These are phyloP conservation scores for Anthopleura xanthogrammica DNA, from an alignment of 92 coral and sea anemone genomes.

Conservation along the genomic window DNA sequence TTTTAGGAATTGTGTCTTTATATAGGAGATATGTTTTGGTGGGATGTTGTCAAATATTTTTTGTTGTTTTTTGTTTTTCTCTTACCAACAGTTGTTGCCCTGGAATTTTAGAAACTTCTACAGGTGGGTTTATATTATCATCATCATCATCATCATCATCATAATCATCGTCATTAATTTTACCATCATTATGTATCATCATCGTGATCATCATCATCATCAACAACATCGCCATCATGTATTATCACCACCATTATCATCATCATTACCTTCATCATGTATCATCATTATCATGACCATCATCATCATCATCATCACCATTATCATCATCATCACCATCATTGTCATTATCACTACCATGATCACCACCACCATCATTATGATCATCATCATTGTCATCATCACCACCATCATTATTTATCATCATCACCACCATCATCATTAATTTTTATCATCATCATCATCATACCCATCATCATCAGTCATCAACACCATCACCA, in stretches of 20 bases:
- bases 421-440: background rate
- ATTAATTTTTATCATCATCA: background rate
- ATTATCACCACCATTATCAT: background rate
- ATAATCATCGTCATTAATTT: background rate
- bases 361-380: background rate
- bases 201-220: background rate
- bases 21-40: background rate
- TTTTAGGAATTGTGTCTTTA: background rate
- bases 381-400: background rate
- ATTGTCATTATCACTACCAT: background rate
- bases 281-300: background rate
- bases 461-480: background rate
- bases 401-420: background rate
- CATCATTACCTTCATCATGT: background rate
- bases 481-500: background rate
- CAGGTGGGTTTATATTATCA: constrained; percentile 43
- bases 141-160: background rate
- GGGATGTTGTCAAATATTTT: background rate
- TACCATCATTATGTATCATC: no score
- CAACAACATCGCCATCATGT: background rate
- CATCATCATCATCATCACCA: background rate
- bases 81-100: constrained; percentile 78
- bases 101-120: constrained; percentile 66
- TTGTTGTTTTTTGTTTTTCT: background rate
- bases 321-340: background rate